These are phyloP conservation scores for Capreolus pygargus DNA, from an alignment of 2,113 vertebrate species.

Conservation along the genomic window DNA sequence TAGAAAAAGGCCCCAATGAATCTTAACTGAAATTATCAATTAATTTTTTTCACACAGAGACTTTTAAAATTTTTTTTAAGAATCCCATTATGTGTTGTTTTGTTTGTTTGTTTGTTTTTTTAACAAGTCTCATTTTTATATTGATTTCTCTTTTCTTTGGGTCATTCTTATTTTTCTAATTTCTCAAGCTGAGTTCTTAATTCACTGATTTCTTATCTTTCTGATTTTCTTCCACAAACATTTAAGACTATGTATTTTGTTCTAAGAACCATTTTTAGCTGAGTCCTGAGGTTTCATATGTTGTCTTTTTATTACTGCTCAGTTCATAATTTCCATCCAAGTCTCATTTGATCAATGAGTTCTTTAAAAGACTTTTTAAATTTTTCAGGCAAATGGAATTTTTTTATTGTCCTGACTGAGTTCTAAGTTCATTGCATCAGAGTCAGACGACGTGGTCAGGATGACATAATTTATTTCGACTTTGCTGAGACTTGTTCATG, in stretches of 20 bases:
- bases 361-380: neutral
- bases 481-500: neutral
- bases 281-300: neutral
- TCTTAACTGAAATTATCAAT: neutral
- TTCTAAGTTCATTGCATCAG: neutral
- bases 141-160: neutral
- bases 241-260: neutral
- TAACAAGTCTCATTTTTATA: neutral
- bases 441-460: neutral
- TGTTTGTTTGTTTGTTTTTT: too few relatives aligned
- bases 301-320: neutral
- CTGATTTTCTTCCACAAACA: neutral
- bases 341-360: neutral
- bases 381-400: neutral
- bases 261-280: neutral
- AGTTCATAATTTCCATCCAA: neutral
- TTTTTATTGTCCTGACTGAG: neutral
- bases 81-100: neutral
- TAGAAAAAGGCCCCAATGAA: neutral
- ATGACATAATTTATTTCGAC: neutral
- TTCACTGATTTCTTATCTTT: too few relatives aligned
- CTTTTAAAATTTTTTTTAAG: neutral
- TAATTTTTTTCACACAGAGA: neutral
- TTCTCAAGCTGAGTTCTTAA: neutral
- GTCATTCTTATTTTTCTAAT: neutral